phyloP scores from a whole-genome alignment of 2,797 vertebrate species.

The Philypnodon macrostomus region DNA sequence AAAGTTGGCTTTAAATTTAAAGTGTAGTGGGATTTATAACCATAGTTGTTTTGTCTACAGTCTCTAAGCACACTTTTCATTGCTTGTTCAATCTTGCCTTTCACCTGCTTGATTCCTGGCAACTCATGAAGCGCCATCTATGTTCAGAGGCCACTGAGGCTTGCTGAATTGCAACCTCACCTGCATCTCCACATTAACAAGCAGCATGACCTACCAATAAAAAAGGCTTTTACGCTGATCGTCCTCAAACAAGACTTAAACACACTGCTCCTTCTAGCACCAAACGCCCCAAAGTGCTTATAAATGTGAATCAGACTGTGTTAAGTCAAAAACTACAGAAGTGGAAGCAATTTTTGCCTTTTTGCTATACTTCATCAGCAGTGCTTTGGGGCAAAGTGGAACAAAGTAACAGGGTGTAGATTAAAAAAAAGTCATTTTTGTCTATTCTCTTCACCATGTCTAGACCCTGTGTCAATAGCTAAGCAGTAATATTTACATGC shows the following conservation, averaged over 20 bases:
- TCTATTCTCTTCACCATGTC: constrained; percentile 19
- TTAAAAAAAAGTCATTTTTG: constrained; percentile 10
- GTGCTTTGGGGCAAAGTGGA: constrained; percentile 9
- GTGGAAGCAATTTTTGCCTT: constrained; percentile 44
- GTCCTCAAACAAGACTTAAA: constrained; percentile 73
- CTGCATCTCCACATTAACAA: constrained; percentile 66
- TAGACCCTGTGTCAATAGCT: constrained; percentile 2
- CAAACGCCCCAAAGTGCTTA: constrained; percentile 64
- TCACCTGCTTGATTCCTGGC: constrained; percentile 55
- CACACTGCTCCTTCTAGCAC: constrained; percentile 50
- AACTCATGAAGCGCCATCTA: constrained; percentile 55
- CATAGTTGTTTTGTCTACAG: constrained; percentile 67
- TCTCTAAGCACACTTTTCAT: constrained; percentile 62
- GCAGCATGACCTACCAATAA: constrained; percentile 76
- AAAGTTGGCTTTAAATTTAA: constrained; percentile 36
- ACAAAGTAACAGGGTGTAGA: constrained; percentile 14
- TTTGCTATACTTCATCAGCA: constrained; percentile 37
- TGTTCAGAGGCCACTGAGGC: constrained; percentile 41
- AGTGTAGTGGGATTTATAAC: constrained; percentile 29
- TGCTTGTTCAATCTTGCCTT: constrained; percentile 54
- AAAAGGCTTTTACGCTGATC: constrained; percentile 82
- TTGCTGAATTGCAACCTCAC: constrained; percentile 59
- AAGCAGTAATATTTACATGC: constrained; percentile 4
- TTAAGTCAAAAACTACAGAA: constrained; percentile 56
- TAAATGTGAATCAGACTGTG: constrained; percentile 64